Evolutionary conservation across 2,113 vertebrate genomes (phyloP), one percentile per base, ranked within the genome.

Genomic region (Phasianus colchicus): DNA sequence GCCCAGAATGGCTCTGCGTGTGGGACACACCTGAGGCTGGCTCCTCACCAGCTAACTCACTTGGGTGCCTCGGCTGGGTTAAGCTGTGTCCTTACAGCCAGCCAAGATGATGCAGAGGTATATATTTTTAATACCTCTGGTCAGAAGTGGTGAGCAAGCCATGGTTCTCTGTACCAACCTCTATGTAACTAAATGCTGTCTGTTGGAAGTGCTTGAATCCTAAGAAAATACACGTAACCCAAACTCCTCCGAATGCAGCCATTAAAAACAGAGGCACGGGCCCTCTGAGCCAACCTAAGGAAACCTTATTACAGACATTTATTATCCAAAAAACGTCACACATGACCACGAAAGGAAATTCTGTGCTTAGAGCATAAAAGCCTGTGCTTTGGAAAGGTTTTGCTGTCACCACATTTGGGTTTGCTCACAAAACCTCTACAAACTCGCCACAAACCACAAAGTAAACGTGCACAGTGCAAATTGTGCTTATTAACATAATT

Each of bases 361-460:
- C 94, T 89, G 88, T 86, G 90, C 97, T 98, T 96, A 96, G 83
- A 77, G 45, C 84, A 91, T 87, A 52, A 94, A 97, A 97, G 96
- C 69, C 86, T 60, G 34, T 24, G 63, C 95, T 90, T 96, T 95
- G 89, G 82, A 92, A 92, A 94, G 90, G 82, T 96, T 95, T 95
- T 77, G 40, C 93, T 97, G 95, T 97, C 96, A 97, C 95, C 96
- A 93, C 97, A 94, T 93, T 91, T 83, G 79, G 90, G 94, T 97
- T 97, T 97, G 95, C 96, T 96, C 81, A 66, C 82, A 91, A 98
- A 97, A 97, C 96, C 97, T 97, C 97, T 88, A 90, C 95, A 97
- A 97, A 96, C 90, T 97, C 88, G 92, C 98, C 97, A 96, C 97
- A 98, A 97, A 97, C 98, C 98, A 97, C 98, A 98, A 96, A 75